Evolutionary conservation across 2,888 invertebrate genomes (phyloP), one percentile per base, ranked within the genome.

Genomic region (Microplitis manilae): DNA sequence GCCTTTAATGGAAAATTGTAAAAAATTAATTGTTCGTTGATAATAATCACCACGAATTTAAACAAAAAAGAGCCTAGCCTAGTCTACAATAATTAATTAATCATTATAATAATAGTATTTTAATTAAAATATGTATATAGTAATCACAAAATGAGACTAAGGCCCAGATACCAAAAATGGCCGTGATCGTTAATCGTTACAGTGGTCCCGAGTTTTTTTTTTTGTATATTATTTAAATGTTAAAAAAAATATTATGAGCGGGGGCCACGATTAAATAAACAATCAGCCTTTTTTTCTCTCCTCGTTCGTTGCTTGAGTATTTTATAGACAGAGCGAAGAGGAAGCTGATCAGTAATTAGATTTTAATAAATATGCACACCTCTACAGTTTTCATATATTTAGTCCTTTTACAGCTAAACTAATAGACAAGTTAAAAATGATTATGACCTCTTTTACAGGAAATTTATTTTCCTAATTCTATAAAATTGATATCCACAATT

Each of bases 101-200:
- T 50, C 4, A 13, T 13, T 13, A 13, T 9, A 50, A 50, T 50
- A 50, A 13, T 50, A 50, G 50, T 50, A 84, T 86, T 81, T 79
- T 73, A 80, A 85, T 81, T 85, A 17, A 17, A 68, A 86, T 86
- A 85, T 86, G 77, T 72, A 87, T 83, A 83, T 86, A 30, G 84
- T 88, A 90, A 90, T 89, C 89, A 90, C 90, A 90, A 88, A 86
- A 83, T 86, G 87, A 89, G 88, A 90, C 89, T 86, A 86, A 86
- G 85, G 86, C 87, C 88, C 87, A 83, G 84, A 83, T 81, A 82
- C 82, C 80, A 69, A 78, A 50, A 73, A 78, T 75, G 79, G 75
- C 77, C 75, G 77, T 78, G 68, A 80, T 75, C 71, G 62, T 78
- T 76, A 38, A 38, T 5, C 17, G 9, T 70, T 20, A 60, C 59